Evolutionary conservation across 64 coral and sea anemone genomes (phyloP).

Genomic region (Dendronephthya gigantea): DNA sequence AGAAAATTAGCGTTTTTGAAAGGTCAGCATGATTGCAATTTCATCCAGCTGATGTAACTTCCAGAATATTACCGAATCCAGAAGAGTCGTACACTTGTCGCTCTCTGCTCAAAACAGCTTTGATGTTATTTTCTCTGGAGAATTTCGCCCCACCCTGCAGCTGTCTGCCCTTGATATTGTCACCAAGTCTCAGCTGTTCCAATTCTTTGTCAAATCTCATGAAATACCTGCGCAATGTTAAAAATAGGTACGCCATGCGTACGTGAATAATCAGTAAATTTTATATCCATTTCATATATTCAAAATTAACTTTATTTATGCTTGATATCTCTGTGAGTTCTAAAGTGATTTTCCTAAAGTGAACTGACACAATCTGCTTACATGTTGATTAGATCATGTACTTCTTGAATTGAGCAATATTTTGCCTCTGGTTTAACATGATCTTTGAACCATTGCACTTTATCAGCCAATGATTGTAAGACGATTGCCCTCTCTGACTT

Average conservation of each 20-base stretch:
- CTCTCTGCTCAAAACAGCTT: not conserved
- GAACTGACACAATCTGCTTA: too few species aligned
- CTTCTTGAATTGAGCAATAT: not conserved
- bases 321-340: too few species aligned
- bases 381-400: not conserved
- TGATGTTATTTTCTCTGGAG: not conserved
- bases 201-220: not conserved
- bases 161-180: not conserved
- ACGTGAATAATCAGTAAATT: not conserved
- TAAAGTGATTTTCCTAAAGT: too few species aligned
- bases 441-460: slow-evolving; percentile 6
- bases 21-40: too few species aligned
- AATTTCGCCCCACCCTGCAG: not conserved
- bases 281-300: too few species aligned
- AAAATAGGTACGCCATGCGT: not conserved
- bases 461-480: not conserved
- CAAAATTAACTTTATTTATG: too few species aligned
- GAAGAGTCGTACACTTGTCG: not conserved
- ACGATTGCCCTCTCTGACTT: not conserved
- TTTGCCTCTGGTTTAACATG: not conserved
- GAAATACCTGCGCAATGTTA: not conserved
- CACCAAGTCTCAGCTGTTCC: not conserved
- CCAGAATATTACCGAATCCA: not conserved
- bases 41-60: too few species aligned
- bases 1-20: not conserved